A percentile compares a stretch with the other conserved stretches of the same genome.
These are phyloP conservation scores for Lanistes nyassanus DNA, from an alignment of 1,140 invertebrate species.

Conservation along the genomic window DNA sequence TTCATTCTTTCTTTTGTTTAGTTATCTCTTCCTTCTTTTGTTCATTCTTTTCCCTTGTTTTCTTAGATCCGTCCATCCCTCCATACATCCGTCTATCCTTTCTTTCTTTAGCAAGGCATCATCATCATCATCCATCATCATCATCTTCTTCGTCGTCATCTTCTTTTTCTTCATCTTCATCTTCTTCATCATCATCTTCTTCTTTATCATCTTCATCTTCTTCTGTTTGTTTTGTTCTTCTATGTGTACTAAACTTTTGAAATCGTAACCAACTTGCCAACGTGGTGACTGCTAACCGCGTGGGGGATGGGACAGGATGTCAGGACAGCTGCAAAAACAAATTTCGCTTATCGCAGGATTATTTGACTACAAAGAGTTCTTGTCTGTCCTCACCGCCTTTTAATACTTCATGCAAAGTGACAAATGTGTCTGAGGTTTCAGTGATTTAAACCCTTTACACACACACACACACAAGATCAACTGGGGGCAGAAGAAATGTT, in stretches of 20 bases:
- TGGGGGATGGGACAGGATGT: too few species aligned
- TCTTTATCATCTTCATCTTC: conserved; percentile 6
- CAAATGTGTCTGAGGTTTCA: too few species aligned
- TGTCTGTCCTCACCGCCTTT: background rate
- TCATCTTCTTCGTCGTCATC: conserved; percentile 3
- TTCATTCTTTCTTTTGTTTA: conserved; percentile 5
- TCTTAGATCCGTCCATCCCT: background rate
- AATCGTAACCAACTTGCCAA: too few species aligned
- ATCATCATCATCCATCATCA: conserved; percentile 2
- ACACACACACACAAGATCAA: too few species aligned
- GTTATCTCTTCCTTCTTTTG: background rate
- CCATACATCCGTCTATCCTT: conserved; percentile 15
- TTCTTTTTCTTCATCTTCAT: background rate
- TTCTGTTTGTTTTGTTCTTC: conserved; percentile 2
- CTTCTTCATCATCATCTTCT: background rate
- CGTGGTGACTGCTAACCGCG: too few species aligned
- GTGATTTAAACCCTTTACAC: too few species aligned
- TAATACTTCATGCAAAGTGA: too few species aligned
- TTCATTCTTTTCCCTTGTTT: background rate
- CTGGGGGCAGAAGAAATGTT: too few species aligned
- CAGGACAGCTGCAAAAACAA: too few species aligned
- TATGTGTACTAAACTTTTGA: too few species aligned
- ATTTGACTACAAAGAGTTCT: too few species aligned
- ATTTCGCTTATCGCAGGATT: too few species aligned
- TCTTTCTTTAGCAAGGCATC: background rate